Conservation (phyloP, 2,113 vertebrate genomes). For the Sarotherodon lohbergeri region DNA sequence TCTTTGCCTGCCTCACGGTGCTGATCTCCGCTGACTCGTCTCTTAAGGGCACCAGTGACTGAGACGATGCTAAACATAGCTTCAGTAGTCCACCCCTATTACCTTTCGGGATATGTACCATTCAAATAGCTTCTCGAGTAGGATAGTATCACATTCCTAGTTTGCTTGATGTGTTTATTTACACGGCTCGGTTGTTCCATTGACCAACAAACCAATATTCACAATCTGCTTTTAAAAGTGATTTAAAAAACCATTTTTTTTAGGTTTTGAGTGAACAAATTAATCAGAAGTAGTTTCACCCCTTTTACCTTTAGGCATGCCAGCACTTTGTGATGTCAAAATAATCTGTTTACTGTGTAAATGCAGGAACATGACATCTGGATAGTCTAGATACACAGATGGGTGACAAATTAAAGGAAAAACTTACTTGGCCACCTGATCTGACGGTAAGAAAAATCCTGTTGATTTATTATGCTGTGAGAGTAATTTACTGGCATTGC, state of each 20-base stretch:
- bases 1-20: not conserved
- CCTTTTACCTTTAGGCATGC: not conserved
- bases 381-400: not conserved
- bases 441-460: not conserved
- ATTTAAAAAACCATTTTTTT: not conserved
- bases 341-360: not conserved
- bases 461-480: not conserved
- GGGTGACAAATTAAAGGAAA: not conserved
- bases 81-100: not conserved
- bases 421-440: not conserved
- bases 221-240: not conserved
- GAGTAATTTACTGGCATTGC: not conserved
- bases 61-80: constrained; percentile 36
- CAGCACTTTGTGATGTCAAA: not conserved
- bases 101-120: not conserved
- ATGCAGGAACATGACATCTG: not conserved
- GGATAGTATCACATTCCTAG: not conserved
- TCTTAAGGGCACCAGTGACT: constrained; percentile 49
- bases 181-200: not conserved
- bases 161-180: not conserved
- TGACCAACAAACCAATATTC: not conserved
- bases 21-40: not conserved
- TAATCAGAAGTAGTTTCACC: not conserved
- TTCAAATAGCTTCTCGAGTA: not conserved
- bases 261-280: not conserved